Evolutionary conservation across 2,797 vertebrate genomes (phyloP), one percentile per base, ranked within the genome.

Genomic region (Gymnopithys bicolor): DNA sequence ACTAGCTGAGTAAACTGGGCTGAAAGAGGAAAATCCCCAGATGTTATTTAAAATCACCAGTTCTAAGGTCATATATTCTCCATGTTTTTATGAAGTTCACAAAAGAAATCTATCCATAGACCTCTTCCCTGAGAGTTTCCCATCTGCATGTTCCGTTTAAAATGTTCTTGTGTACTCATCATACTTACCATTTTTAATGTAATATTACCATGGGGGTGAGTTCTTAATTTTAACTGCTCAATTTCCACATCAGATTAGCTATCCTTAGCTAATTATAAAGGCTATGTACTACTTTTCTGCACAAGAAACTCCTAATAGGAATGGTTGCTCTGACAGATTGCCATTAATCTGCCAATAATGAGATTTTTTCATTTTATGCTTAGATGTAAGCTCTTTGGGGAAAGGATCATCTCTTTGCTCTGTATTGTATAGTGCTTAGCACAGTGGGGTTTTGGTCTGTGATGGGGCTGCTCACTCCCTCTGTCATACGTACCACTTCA

Each of bases 301-400:
- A 49, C 24, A 86, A 88, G 79, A 55, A 60, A 41, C 59, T 88
- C 58, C 62, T 87, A 70, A 79, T 46, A 84, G 80, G 74, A 93
- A 43, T n/a, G 67, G 52, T 49, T 82, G 75, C 51, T 89, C 70
- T 77, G 89, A 76, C 95, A 96, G 94, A 95, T 95, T 96, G 95
- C 43, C 77, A 58, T 90, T 97, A 96, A 96, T 97, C 93, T 96
- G 80, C 79, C 89, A 94, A 60, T 96, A 97, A 96, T 90, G 91
- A 90, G 94, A 94, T 96, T 95, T 96, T 87, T 87, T 8, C 7
- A 80, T 88, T 82, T 84, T 93, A 45, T 67, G 79, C 82, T 88
- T 46, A n/a, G 53, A 19, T 79, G 46, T 94, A 93, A 96, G 95
- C 94, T 94, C 87, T 96, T 90, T 84, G 89, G 76, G 85, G 76